A percentile compares a stretch with the other conserved stretches of the same genome.
Conservation (phyloP, 2,113 vertebrate genomes). For the Paedocypris sp. region DNA sequence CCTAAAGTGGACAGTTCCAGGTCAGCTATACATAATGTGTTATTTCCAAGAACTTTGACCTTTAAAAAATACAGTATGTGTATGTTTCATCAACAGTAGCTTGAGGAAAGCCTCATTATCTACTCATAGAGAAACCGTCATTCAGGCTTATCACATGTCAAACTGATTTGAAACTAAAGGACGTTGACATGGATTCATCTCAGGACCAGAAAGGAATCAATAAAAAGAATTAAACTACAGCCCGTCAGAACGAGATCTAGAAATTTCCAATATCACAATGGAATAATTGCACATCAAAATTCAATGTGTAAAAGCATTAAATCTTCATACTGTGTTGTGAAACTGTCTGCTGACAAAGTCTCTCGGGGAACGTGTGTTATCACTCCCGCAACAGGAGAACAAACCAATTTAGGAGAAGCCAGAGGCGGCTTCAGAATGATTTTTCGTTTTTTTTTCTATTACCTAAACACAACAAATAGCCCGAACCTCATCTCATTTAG, state of each 20-base stretch:
- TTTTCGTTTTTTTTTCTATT: neutral
- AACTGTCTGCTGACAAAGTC: neutral
- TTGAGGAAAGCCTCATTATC: neutral
- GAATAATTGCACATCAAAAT: no score
- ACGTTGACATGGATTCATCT: no score
- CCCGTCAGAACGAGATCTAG: no score
- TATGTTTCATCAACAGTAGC: neutral
- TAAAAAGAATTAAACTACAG: no score
- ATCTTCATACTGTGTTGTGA: neutral
- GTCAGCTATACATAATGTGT: conserved; percentile 48
- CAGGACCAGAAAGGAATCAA: no score
- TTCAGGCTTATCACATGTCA: neutral
- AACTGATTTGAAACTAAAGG: no score
- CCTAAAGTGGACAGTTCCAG: conserved; percentile 45
- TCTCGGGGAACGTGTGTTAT: conserved; percentile 4
- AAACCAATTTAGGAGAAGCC: conserved; percentile 10
- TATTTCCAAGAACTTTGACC: conserved; percentile 32
- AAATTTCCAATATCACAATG: no score
- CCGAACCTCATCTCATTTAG: neutral
- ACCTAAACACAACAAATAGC: conserved; percentile 17
- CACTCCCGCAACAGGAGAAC: conserved; percentile 6
- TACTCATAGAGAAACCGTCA: neutral
- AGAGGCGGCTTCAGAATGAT: neutral
- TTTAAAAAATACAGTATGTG: neutral
- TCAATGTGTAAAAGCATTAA: neutral